Base-by-base conservation (phyloP, 23 tunicate genomes). In the Clavelina lepadiformis region DNA sequence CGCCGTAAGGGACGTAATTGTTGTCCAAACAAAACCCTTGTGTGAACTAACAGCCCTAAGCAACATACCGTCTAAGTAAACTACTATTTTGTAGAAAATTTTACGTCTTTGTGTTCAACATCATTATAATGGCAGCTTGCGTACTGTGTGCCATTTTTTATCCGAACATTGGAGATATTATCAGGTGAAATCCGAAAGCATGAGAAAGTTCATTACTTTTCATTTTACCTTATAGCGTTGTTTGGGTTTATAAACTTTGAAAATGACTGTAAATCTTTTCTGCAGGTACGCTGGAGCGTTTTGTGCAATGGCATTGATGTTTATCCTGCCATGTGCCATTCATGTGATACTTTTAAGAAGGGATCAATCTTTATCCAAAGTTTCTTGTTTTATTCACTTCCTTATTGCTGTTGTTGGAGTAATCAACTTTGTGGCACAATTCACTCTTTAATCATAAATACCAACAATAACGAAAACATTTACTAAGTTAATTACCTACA, bases 131-230 rank as follows among this genome's bases (percentile, higher is more conserved):
- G 24, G 33, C 77, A 29, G 5, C 60, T 6, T 87, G 96, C 44
- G 96, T 82, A 1, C 37, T 80, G 35, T 36, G 79, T 28, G 96
- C 96, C 1, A 72, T 87, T n/a, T 74, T 87, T 28, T 87, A 73
- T 73, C 96, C 96, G 41, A 78, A 87, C 53, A 67, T 87, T 57
- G 77, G 96, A 61, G 80, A 77, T 72, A 76, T 83, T 0, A 69
- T 84, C 36, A 67, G 93, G 93, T 84, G 19, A n/a, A n/a, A n/a
- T n/a, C n/a, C n/a, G n/a, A n/a, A n/a, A n/a, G n/a, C n/a, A n/a
- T n/a, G n/a, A n/a, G n/a, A n/a, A n/a, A 54, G 75, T 0, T 20
- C 25, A 55, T 1, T 8, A 18, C 31, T 23, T 73, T 37, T 61
- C 8, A 45, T 38, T n/a, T 21, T 13, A 38, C 23, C 28, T 23